Base-by-base conservation (phyloP, 2,113 vertebrate genomes). In the Aspiorhynchus laticeps region DNA sequence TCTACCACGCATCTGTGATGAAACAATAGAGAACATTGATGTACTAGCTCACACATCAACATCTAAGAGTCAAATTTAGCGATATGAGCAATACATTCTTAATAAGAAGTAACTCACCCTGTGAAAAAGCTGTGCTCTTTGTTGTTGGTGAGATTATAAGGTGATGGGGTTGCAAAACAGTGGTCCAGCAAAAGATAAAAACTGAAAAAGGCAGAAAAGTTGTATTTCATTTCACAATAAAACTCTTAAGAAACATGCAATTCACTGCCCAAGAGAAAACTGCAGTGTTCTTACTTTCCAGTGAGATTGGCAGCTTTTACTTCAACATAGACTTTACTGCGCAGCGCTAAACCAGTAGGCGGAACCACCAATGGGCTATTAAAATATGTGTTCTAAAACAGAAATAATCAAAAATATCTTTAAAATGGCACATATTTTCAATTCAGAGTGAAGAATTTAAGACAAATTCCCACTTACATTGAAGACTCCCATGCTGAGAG, bases 151-250 rank as follows among this genome's bases (percentile, higher is more conserved):
- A 89, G 43, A 71, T 93, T 93, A 85, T 94, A 94, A 6, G 93
- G 53, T 0, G 88, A 87, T 0, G 95, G 93, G 14, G 96, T 96
- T 12, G 89, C 93, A 83, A 95, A 96, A 84, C 95, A 96, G 77
- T 94, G 93, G 91, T 96, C 95, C 89, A 96, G 87, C 26, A 95
- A 85, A 1, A 96, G 65, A 85, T 94, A 0, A 86, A 96, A 96
- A 79, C 96, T 96, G 69, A 36, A 76, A 26, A 74, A 56, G 17
- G 7, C 14, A 51, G 15, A 41, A 38, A 59, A 28, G 3, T 15
- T 4, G 0, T 15, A 26, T 74, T 53, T 74, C 0, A 26, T 73
- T 10, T 7, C 48, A 59, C 33, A 19, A 26, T 73, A 24, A 56
- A 84, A 38, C 24, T 7, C 1, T 43, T 3, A 19, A 43, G 17